Evolutionary conservation across 2,113 vertebrate species (phyloP), one percentile per base, ranked within the genome.

Genomic region (Colistium nudipinnis): DNA sequence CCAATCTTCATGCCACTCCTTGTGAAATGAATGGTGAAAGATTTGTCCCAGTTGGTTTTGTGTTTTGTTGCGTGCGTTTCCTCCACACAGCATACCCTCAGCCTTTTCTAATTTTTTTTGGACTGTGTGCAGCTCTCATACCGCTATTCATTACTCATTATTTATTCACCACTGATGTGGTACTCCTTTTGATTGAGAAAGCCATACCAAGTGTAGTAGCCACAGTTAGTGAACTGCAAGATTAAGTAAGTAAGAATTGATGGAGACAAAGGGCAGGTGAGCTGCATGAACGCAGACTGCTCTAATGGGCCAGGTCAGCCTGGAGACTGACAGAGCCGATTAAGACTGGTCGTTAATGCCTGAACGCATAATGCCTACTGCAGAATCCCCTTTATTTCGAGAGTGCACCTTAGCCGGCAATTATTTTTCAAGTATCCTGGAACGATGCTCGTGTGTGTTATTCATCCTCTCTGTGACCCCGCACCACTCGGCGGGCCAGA

Each of bases 301-400:
- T 67, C 14, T 38, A 20, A 52, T 62, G 53, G 56, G 24, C 45
- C 1, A 20, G 52, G 54, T 79, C 39, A 66, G 17, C 24, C 4
- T 10, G 17, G 54, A 75, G 38, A 61, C 73, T 63, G 35, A 45
- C 49, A 28, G 48, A 11, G 31, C 70, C 55, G 75, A 84, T 82
- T 70, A 75, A 61, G 54, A 63, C 28, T 20, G 60, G 22, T 52
- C 57, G 9, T 19, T 70, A 74, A 67, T 78, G 55, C 17, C 57
- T 52, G 59, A 28, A 54, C 56, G 3, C 24, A 35, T 51, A n/a
- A 52, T 30, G 68, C 48, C 7, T 17, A 16, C 64, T 45, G 45
- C 52, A 36, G 70, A 70, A 62, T 31, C 48, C 20, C 43, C 55
- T n/a, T 57, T 28, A 33, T 48, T 16, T 56, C n/a, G 13, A 11